Evolutionary conservation across 1,140 invertebrate genomes (phyloP).

Genomic region (Eulimnadia texana): DNA sequence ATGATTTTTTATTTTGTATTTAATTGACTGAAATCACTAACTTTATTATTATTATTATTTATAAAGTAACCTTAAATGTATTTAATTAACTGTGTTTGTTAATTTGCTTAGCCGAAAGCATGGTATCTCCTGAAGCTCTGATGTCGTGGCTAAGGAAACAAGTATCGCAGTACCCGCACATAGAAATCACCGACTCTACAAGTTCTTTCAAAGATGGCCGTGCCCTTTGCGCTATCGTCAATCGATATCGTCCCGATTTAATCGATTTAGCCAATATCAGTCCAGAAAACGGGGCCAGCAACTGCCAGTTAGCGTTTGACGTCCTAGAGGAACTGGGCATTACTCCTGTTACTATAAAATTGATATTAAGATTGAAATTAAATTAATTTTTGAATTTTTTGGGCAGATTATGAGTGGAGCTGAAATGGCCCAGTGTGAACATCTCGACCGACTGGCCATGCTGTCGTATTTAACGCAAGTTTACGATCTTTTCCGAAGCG

Average conservation of each 20-base stretch:
- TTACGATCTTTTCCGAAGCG: slow-evolving; percentile 63
- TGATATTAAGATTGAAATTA: not conserved
- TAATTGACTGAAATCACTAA: too few relatives aligned
- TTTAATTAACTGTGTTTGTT: too few relatives aligned
- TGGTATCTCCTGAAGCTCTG: slow-evolving; percentile 54
- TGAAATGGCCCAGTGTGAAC: slow-evolving; percentile 54
- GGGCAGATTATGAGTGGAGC: slow-evolving; percentile 54
- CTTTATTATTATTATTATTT: too few relatives aligned
- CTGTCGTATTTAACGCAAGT: slow-evolving; percentile 71
- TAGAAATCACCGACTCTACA: slow-evolving; percentile 51
- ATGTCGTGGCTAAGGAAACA: slow-evolving; percentile 60
- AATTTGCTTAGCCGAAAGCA: slow-evolving; percentile 34
- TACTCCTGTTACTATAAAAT: slow-evolving; percentile 38
- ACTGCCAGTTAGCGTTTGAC: slow-evolving; percentile 69
- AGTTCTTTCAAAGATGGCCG: slow-evolving; percentile 58
- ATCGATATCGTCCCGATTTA: slow-evolving; percentile 74
- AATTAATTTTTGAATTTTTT: not conserved
- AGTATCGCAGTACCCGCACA: slow-evolving; percentile 44
- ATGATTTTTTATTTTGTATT: too few relatives aligned
- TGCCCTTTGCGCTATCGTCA: slow-evolving; percentile 65
- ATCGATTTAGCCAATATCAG: slow-evolving; percentile 54
- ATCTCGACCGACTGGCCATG: slow-evolving; percentile 58
- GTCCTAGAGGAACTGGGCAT: slow-evolving; percentile 58
- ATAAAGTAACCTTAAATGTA: too few relatives aligned
- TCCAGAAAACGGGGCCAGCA: slow-evolving; percentile 41